Evolutionary conservation across 2,888 invertebrate genomes (phyloP), one percentile per base, ranked within the genome.

Genomic region (Pristionchus mayeri): DNA sequence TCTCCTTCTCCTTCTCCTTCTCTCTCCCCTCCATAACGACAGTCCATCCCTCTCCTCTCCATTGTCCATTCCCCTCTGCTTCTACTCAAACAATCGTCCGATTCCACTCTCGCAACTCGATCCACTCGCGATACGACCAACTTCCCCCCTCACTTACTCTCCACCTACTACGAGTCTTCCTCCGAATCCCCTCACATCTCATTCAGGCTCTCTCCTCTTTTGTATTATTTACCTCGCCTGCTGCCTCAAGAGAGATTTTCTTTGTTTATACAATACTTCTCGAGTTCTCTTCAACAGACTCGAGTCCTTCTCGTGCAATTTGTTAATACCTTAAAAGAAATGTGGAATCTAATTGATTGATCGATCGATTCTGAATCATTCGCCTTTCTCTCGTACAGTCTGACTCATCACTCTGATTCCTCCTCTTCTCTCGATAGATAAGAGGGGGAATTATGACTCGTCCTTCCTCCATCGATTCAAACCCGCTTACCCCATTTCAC

Each of bases 391-490:
- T n/a, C 44, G n/a, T 71, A 67, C 27, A 37, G 37, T 37, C 30
- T 75, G 75, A 75, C 44, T 75, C 75, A 75, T 75, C n/a, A 37
- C 67, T 67, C 67, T 67, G 34, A 37, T 34, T 67, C 30, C 79
- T 21, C 79, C 52, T 54, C 79, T 54, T 48, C 48, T 37, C 80
- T 60, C 81, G 3, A 79, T 54, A 54, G 52, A 79, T 79, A 79
- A 79, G 57, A n/a, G 50, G 76, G 16, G 44, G 79, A 79, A 79
- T 79, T 79, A 54, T 79, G 54, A 54, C 57, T 79, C 52, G 57
- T 79, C 79, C 76, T 50, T 79, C 78, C 75, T 75, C 75, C 44
- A 75, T 75, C 75, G 75, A 75, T 75, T 75, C 75, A 75, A 48
- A 75, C 44, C 27, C 75, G 44, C 44, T 75, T 75, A 16, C 40